phyloP scores from a whole-genome alignment of 2,113 vertebrate genomes.

The Tetraodon nigroviridis region DNA sequence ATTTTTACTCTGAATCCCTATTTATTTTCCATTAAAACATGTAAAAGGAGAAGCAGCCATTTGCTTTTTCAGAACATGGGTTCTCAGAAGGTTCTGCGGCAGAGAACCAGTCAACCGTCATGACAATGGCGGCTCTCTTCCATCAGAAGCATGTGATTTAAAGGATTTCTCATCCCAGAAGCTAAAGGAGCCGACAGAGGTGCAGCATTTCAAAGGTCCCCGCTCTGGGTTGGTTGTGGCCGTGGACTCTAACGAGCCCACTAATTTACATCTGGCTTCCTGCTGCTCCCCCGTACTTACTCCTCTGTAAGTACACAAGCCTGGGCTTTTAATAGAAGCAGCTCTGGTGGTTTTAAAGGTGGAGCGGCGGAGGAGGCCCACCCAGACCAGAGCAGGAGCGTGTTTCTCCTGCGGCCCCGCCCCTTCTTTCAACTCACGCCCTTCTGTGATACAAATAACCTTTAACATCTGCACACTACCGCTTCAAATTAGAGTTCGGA shows the following conservation, averaged over 20 bases:
- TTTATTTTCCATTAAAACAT: too few relatives aligned
- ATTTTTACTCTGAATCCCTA: too few relatives aligned
- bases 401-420: conserved; percentile 36
- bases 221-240: conserved; percentile 52
- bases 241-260: conserved; percentile 52
- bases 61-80: too few relatives aligned
- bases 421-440: conserved; percentile 57
- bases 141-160: too few relatives aligned
- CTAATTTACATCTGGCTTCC: conserved; percentile 65
- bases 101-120: not conserved
- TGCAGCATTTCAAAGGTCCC: conserved; percentile 43
- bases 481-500: conserved; percentile 69
- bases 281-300: conserved; percentile 52
- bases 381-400: conserved; percentile 67
- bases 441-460: conserved; percentile 67
- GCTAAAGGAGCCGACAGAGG: conserved; percentile 38
- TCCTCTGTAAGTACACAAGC: conserved; percentile 59
- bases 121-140: too few relatives aligned
- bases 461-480: conserved; percentile 69
- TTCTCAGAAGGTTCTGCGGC: not conserved
- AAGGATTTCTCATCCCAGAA: not conserved
- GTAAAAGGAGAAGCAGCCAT: too few relatives aligned
- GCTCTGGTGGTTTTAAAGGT: conserved; percentile 62
- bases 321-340: conserved; percentile 66
- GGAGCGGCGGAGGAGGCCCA: conserved; percentile 60